Conservation (phyloP, 2,797 vertebrate species). For the Molossus alvarezi region DNA sequence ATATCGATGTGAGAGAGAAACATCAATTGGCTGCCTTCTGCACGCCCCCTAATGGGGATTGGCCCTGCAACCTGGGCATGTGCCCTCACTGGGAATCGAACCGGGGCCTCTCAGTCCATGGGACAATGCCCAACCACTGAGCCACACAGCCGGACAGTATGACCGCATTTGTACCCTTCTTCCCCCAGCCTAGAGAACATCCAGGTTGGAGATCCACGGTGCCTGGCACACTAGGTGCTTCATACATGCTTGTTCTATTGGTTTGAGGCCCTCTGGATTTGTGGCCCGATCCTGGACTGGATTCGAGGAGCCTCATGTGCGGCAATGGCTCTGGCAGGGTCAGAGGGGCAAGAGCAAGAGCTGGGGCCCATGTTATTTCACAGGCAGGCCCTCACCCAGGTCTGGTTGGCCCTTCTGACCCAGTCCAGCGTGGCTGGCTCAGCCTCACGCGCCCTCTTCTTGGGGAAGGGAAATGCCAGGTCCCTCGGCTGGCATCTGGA, state of each 20-base stretch:
- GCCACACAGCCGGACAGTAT: background rate
- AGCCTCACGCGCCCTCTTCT: background rate
- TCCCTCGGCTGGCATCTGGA: slow-evolving; percentile 69
- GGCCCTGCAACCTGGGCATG: too few relatives aligned
- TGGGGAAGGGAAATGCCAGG: slow-evolving; percentile 78
- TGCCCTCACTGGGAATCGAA: too few relatives aligned
- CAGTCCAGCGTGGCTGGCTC: background rate
- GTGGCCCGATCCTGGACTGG: background rate
- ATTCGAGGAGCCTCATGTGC: background rate
- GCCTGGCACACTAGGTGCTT: background rate
- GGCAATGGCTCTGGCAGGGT: background rate
- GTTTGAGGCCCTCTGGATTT: background rate
- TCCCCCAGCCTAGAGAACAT: background rate
- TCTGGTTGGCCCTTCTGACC: background rate
- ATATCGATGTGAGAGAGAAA: too few relatives aligned
- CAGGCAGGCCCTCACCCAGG: background rate
- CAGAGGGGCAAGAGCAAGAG: background rate
- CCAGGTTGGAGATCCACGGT: background rate
- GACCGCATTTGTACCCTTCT: background rate
- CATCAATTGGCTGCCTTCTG: too few relatives aligned
- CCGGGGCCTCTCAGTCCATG: too few relatives aligned
- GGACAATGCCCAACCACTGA: too few relatives aligned
- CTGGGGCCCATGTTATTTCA: fast-evolving
- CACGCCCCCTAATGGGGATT: too few relatives aligned
- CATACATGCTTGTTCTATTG: background rate